Base-by-base conservation (phyloP, 1,140 invertebrate species). In the Cotesia chilonis region DNA sequence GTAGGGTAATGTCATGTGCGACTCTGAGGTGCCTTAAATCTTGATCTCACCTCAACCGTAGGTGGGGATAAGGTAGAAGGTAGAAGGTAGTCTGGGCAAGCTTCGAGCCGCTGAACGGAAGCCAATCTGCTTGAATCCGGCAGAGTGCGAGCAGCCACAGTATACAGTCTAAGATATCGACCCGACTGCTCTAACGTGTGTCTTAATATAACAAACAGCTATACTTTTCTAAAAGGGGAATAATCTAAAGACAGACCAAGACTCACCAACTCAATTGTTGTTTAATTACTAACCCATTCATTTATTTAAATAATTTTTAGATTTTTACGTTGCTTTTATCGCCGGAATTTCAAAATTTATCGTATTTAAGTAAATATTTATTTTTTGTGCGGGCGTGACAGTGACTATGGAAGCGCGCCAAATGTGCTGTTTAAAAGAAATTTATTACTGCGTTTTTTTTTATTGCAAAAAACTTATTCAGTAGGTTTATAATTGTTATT, bases 101-200 rank as follows among this genome's bases (percentile, higher is more conserved):
- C 84, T 86, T 85, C 79, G 83, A 85, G 80, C 80, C 79, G 78
- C 79, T 78, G 81, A 85, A 82, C 84, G 84, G 84, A 86, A 85
- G 84, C 82, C 84, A 86, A 86, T 86, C 83, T 82, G 84, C 82
- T 85, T 81, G 83, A 85, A 85, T 85, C 84, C 83, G 84, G 82
- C 84, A 83, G 82, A 84, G 83, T 81, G 84, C 82, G 82, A 84
- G 82, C 84, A 84, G 83, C 73, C 73, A 75, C 69, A 69, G 72
- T 71, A 73, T 70, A 73, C 47, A 59, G 38, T 70, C 63, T 54
- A 72, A 72, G 51, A 75, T 72, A 75, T 74, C 66, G 57, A 47
- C 52, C 68, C 63, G n/a, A 41, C 20, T 51, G 61, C 65, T 52
- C 67, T 51, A 71, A 63, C 36, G 51, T 47, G 47, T 38, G 47